Evolutionary conservation across 1,140 invertebrate species (phyloP), one percentile per base, ranked within the genome.

Genomic region (Triops longicaudatus): DNA sequence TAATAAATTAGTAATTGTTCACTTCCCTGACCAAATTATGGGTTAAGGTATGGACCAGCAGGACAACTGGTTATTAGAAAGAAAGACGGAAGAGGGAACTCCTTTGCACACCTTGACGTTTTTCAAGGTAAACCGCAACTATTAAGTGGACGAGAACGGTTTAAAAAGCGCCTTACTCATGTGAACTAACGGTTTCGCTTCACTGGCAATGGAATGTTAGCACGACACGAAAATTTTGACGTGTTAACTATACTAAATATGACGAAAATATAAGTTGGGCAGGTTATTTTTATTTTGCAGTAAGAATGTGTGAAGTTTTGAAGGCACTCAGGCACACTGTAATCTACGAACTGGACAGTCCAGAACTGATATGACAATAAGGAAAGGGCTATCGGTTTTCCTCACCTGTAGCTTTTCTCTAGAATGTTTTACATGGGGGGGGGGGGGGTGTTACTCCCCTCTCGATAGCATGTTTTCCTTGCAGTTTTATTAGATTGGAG

Each of bases 151-250:
- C 14, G 50, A 63, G 50, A 63, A 63, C 14, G n/a, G 50, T 63
- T 63, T n/a, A 63, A 63, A 10, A 63, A 63, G n/a, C 50, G 50
- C 17, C 50, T 63, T 63, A 37, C 31, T 37, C 31, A 63, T 63
- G 50, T 63, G 50, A 63, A 63, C 22, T 63, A 63, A 63, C 50
- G 50, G 50, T 17, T 63, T 63, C 50, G 50, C 50, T 63, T 63
- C 17, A n/a, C 10, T 14, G 50, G 14, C 50, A 63, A 17, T 22
- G 50, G 50, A 63, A 63, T 63, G 50, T 22, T 22, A 14, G 22
- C n/a, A 63, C 50, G 50, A 63, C 50, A 14, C 50, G 22, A 63
- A 17, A 63, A 63, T 22, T 63, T n/a, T 6, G 17, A 14, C 5
- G 44, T 9, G 50, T 1, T 22, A 63, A 63, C 14, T 63, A 63